Conservation (phyloP, 2,113 vertebrate genomes). For the Grammomys surdaster region DNA sequence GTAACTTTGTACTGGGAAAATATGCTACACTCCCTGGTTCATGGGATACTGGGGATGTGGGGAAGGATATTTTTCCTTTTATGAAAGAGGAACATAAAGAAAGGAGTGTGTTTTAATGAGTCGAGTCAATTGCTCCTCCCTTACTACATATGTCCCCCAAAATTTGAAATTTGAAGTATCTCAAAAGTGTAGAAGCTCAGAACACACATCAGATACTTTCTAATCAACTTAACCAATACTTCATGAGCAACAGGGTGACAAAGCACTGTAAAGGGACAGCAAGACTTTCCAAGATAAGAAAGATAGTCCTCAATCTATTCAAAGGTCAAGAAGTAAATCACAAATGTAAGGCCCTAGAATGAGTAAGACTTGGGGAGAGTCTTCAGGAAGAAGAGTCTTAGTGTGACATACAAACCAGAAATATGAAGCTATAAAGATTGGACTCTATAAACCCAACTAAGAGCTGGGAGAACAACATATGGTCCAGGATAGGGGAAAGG, state of each 20-base stretch:
- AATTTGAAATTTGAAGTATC: neutral
- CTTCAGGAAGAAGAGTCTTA: neutral
- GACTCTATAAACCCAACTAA: neutral
- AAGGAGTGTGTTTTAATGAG: conserved; percentile 31
- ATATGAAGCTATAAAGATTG: neutral
- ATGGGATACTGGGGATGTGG: neutral
- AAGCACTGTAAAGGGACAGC: neutral
- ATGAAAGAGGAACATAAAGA: neutral
- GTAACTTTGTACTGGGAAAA: conserved; percentile 19
- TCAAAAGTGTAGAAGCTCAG: neutral
- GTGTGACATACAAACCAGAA: neutral
- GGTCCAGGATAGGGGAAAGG: neutral
- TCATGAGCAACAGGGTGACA: neutral
- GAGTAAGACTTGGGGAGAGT: neutral
- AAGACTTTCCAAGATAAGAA: neutral
- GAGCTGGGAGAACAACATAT: neutral
- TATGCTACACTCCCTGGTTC: neutral
- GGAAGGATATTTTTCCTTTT: neutral
- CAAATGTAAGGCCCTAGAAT: neutral
- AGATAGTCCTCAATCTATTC: neutral
- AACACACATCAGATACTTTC: neutral
- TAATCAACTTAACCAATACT: neutral
- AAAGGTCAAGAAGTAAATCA: neutral
- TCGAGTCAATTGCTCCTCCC: neutral
- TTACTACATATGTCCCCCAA: neutral